Conservation (phyloP, 2,888 invertebrate genomes). For the Nymphalis polychloros region DNA sequence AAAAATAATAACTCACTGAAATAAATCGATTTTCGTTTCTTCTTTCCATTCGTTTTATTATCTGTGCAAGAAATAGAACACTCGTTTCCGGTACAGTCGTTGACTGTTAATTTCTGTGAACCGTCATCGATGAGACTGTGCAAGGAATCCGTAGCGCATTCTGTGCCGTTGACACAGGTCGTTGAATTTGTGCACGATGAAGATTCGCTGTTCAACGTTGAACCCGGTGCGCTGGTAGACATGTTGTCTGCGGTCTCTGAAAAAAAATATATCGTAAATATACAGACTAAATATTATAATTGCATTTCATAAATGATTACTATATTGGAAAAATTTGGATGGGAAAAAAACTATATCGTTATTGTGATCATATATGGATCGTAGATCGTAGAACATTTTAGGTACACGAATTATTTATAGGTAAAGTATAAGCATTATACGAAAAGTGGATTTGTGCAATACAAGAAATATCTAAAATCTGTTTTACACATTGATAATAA, state of each 20-base stretch:
- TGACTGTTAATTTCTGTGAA: constrained; percentile 30
- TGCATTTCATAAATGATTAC: too few species aligned
- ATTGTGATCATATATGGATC: constrained; percentile 24
- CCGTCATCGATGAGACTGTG: constrained; percentile 50
- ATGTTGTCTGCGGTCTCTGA: background rate
- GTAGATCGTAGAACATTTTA: constrained; percentile 29
- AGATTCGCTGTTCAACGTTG: constrained; percentile 10
- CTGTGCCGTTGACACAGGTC: constrained; percentile 12
- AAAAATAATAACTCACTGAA: constrained; percentile 21
- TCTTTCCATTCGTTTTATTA: constrained; percentile 10
- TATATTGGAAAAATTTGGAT: background rate
- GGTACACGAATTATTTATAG: constrained; percentile 30
- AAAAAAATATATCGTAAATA: background rate
- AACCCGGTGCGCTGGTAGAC: constrained; percentile 17
- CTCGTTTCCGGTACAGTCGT: constrained; percentile 7
- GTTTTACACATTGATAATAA: background rate
- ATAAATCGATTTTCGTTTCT: constrained; percentile 25
- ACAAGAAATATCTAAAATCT: constrained; percentile 23
- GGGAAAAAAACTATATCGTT: constrained; percentile 14
- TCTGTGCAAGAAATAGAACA: constrained; percentile 27
- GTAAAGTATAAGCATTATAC: constrained; percentile 19
- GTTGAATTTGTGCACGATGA: constrained; percentile 18
- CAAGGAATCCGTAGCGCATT: constrained; percentile 43
- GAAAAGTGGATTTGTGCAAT: constrained; percentile 32
- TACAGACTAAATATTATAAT: background rate